A percentile compares a stretch with the other conserved stretches of the same genome.
phyloP scores from a whole-genome alignment of 2,113 vertebrate species.

The Gallinago paraguaiae region DNA sequence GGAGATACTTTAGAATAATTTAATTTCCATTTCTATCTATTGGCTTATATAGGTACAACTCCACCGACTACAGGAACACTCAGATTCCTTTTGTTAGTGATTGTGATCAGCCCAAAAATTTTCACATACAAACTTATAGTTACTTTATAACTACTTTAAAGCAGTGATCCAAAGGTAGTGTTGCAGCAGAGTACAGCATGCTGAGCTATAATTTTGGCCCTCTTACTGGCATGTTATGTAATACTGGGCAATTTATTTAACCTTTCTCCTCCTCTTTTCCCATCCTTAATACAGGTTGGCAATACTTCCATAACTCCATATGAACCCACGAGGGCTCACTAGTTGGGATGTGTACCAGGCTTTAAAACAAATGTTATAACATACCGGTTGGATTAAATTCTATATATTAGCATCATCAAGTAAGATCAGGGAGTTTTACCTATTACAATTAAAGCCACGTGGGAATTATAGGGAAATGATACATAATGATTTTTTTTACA shows the following conservation, averaged over 20 bases:
- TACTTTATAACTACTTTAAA: neutral
- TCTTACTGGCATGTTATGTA: neutral
- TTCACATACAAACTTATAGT: neutral
- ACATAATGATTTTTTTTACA: neutral
- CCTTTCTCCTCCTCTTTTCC: neutral
- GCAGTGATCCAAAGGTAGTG: neutral
- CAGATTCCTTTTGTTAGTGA: neutral
- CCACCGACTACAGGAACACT: neutral
- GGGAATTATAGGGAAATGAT: neutral
- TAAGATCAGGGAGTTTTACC: neutral
- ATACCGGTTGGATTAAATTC: neutral
- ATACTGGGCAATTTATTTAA: neutral
- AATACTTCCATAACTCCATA: neutral
- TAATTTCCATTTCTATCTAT: neutral
- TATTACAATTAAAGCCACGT: neutral
- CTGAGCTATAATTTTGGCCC: neutral
- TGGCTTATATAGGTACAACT: neutral
- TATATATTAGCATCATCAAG: neutral
- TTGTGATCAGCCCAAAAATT: neutral
- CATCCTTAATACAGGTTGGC: neutral
- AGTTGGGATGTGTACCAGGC: neutral
- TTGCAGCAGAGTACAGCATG: neutral
- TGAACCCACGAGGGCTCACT: neutral
- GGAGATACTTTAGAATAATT: neutral
- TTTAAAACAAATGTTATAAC: neutral